Conservation (phyloP, 2,113 vertebrate genomes). For the Edolisoma coerulescens region DNA sequence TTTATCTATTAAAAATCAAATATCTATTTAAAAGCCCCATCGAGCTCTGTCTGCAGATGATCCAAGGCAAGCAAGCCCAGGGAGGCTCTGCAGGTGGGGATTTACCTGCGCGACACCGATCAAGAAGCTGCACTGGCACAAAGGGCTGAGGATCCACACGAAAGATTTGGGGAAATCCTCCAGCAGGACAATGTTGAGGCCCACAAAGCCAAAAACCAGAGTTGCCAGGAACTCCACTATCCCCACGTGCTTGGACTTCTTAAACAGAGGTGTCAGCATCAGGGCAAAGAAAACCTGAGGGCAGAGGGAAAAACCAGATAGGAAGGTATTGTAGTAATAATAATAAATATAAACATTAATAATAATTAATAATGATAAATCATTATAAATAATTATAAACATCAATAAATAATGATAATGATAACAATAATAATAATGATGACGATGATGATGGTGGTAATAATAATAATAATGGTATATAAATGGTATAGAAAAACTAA, state of each 20-base stretch:
- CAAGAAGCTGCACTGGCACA: constrained; percentile 93
- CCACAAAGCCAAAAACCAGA: constrained; percentile 87
- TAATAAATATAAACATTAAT: neutral
- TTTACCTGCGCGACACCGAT: constrained; percentile 91
- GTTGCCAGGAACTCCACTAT: constrained; percentile 92
- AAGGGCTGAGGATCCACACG: constrained; percentile 90
- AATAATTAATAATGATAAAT: neutral
- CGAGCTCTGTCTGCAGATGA: fast-evolving
- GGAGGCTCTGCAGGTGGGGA: neutral
- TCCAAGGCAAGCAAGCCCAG: fast-evolving
- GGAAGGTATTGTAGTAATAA: neutral
- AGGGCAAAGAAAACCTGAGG: constrained; percentile 93
- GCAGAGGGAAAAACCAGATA: neutral
- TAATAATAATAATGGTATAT: neutral
- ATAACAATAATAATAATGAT: neutral
- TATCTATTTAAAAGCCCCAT: neutral
- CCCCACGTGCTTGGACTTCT: constrained; percentile 93
- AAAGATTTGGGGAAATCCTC: constrained; percentile 88
- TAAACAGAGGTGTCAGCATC: constrained; percentile 94
- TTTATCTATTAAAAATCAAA: neutral
- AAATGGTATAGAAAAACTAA: neutral
- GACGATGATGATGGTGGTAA: too few relatives aligned
- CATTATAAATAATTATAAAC: too few relatives aligned
- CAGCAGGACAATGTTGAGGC: constrained; percentile 87
- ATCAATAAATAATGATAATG: neutral